Conservation (phyloP, 2,888 invertebrate genomes). For the Andrena flavipes region DNA sequence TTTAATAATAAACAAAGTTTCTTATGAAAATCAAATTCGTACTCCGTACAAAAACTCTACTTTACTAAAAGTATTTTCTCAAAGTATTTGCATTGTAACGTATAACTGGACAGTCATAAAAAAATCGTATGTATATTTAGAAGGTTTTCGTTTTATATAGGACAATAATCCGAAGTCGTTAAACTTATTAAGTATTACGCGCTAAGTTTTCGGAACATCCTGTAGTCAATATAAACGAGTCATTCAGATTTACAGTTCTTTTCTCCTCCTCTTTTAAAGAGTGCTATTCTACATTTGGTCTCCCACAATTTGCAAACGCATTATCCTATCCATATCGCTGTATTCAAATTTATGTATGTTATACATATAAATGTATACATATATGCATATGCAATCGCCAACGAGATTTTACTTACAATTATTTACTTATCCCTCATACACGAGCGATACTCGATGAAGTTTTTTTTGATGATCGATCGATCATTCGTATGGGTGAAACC, state of each 20-base stretch:
- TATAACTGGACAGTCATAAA: slow-evolving; percentile 31
- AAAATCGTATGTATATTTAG: slow-evolving; percentile 47
- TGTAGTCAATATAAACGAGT: slow-evolving; percentile 26
- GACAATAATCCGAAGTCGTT: slow-evolving; percentile 35
- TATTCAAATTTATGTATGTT: slow-evolving; percentile 51
- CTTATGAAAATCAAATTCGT: neutral
- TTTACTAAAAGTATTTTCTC: neutral
- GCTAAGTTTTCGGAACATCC: slow-evolving; percentile 21
- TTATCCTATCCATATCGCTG: slow-evolving; percentile 59
- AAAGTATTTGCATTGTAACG: slow-evolving; percentile 14
- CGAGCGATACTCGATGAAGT: slow-evolving; percentile 61
- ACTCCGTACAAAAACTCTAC: slow-evolving; percentile 4
- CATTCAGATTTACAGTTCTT: slow-evolving; percentile 64
- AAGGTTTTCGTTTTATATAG: slow-evolving; percentile 31
- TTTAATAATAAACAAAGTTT: slow-evolving; percentile 1
- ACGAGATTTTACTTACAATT: slow-evolving; percentile 72
- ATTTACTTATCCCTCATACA: slow-evolving; percentile 65
- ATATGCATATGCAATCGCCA: slow-evolving; percentile 60
- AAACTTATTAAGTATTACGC: slow-evolving; percentile 20
- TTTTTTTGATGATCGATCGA: slow-evolving; percentile 55
- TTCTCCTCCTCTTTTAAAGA: slow-evolving; percentile 38
- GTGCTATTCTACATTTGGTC: slow-evolving; percentile 71
- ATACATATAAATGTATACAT: slow-evolving; percentile 38
- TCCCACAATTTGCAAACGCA: slow-evolving; percentile 64
- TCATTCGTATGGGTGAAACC: slow-evolving; percentile 51